phyloP scores from a whole-genome alignment of 64 coral and sea anemone species.

The Pocillopora verrucosa region DNA sequence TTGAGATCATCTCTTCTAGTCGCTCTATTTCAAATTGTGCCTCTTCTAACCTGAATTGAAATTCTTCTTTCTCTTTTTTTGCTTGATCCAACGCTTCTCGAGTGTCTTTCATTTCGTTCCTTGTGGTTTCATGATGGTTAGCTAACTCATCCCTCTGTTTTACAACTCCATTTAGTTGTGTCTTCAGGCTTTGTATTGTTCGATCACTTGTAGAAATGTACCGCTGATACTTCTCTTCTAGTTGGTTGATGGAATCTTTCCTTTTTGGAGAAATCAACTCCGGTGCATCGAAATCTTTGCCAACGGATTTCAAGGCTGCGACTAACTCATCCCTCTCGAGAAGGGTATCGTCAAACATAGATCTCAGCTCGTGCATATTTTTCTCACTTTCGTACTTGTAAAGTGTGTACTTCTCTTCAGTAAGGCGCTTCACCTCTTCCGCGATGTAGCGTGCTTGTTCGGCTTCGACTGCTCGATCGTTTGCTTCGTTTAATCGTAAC shows the following conservation, averaged over 20 bases:
- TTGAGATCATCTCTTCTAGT: constrained; percentile 78
- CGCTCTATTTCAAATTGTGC: constrained; percentile 73
- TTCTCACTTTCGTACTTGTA: constrained; percentile 89
- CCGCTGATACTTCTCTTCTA: constrained; percentile 82
- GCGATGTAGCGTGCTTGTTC: constrained; percentile 66
- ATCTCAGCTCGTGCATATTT: constrained; percentile 74
- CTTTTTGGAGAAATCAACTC: constrained; percentile 51
- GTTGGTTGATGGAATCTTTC: constrained; percentile 66
- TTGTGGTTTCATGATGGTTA: constrained; percentile 37
- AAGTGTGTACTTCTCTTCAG: constrained; percentile 86
- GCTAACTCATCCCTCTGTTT: constrained; percentile 69
- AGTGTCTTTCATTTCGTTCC: constrained; percentile 53
- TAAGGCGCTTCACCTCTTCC: constrained; percentile 74
- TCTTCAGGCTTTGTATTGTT: constrained; percentile 86
- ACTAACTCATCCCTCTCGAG: constrained; percentile 87
- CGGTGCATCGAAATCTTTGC: constrained; percentile 62
- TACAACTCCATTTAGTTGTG: constrained; percentile 74
- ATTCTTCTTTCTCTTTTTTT: constrained; percentile 71
- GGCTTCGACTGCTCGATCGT: constrained; percentile 78
- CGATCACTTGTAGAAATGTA: constrained; percentile 88
- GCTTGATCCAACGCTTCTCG: constrained; percentile 57
- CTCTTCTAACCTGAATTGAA: constrained; percentile 74
- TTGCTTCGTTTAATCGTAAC: constrained; percentile 67
- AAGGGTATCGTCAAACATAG: constrained; percentile 71
- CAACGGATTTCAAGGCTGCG: constrained; percentile 68